A percentile compares a stretch with the other conserved stretches of the same genome.
Evolutionary conservation across 2,888 invertebrate species (phyloP).

Genomic region (Byasa hedistus): DNA sequence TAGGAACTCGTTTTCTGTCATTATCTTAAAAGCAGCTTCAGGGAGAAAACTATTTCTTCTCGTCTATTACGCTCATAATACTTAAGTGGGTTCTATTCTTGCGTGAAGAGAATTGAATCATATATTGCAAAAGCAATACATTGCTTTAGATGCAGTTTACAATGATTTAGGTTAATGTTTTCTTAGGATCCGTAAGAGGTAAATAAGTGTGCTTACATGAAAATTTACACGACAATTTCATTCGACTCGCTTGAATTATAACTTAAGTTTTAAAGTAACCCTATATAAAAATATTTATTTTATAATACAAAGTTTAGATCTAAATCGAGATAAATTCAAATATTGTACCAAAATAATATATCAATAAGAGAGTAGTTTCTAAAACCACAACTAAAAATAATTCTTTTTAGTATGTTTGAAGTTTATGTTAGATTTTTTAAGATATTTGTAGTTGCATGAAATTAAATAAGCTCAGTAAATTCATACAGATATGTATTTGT

Average conservation of each 20-base stretch:
- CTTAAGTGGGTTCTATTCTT: constrained; percentile 35
- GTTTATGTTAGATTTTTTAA: too few species aligned
- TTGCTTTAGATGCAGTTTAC: constrained; percentile 57
- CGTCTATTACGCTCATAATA: constrained; percentile 77
- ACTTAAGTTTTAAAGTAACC: too few species aligned
- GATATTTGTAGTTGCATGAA: too few species aligned
- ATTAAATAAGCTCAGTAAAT: too few species aligned
- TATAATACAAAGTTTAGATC: too few species aligned
- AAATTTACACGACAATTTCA: neutral
- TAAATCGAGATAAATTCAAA: too few species aligned
- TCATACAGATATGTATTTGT: too few species aligned
- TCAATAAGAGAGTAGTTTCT: too few species aligned
- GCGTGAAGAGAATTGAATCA: constrained; percentile 59
- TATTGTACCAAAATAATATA: too few species aligned
- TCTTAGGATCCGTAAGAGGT: neutral
- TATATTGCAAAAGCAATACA: constrained; percentile 75
- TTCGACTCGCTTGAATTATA: too few species aligned
- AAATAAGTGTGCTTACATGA: neutral
- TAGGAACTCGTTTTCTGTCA: constrained; percentile 76
- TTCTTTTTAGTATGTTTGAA: neutral
- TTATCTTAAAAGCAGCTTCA: constrained; percentile 78
- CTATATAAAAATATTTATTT: too few species aligned
- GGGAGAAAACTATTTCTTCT: constrained; percentile 77
- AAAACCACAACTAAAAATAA: neutral
- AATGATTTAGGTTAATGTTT: neutral